These are phyloP conservation scores for Volucella zonaria DNA, from an alignment of 2,888 invertebrate species.

Conservation along the genomic window DNA sequence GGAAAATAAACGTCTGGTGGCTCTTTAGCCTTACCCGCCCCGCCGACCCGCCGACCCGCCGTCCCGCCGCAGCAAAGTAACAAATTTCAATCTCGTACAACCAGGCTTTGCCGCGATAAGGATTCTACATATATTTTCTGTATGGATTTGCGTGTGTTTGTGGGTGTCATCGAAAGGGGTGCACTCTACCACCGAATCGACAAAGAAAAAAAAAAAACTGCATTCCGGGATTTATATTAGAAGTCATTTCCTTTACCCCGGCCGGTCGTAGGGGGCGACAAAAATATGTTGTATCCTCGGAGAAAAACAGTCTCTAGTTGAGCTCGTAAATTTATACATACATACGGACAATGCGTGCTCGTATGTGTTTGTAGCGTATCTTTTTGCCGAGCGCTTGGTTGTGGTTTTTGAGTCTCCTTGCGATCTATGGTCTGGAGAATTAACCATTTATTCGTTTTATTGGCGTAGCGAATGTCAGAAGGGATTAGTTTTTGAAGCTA, in stretches of 20 bases:
- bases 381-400: slow-evolving; percentile 40
- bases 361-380: not conserved
- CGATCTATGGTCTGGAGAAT: slow-evolving; percentile 58
- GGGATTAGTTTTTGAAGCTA: slow-evolving; percentile 73
- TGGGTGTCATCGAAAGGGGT: slow-evolving; percentile 62
- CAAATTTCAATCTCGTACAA: not conserved
- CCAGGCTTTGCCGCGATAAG: slow-evolving; percentile 26
- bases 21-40: not conserved
- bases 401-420: slow-evolving; percentile 28
- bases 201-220: slow-evolving; percentile 29
- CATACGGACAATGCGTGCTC: no score
- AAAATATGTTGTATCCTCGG: slow-evolving; percentile 52
- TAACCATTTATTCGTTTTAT: slow-evolving; percentile 74
- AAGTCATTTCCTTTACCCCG: slow-evolving; percentile 59
- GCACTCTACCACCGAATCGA: slow-evolving; percentile 53
- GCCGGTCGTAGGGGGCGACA: slow-evolving; percentile 50
- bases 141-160: not conserved
- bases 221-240: slow-evolving; percentile 66
- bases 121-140: not conserved
- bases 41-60: no score
- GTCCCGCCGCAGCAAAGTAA: not conserved
- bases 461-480: slow-evolving; percentile 73
- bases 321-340: no score
- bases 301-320: slow-evolving; percentile 51
- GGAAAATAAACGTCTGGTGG: slow-evolving; percentile 63